Evolutionary conservation across 2,888 invertebrate species (phyloP), one percentile per base, ranked within the genome.

Genomic region (Eupithecia exiguata): DNA sequence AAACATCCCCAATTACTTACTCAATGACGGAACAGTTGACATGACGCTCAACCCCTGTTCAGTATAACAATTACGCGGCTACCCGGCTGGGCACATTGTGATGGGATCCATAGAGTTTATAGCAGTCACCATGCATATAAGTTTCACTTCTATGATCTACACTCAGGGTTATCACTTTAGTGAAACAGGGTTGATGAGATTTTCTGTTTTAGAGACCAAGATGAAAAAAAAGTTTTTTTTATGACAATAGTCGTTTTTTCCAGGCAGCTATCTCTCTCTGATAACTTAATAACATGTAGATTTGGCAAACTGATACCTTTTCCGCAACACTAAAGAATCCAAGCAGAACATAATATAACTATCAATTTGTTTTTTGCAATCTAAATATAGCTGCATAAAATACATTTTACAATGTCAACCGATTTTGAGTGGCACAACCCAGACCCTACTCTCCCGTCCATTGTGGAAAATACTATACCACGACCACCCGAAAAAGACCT

Each of bases 21-120:
- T 90, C 89, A 91, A 84, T 89, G 92, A 88, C 87, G 86, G 87
- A 89, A 89, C 91, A 92, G 92, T 93, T 93, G 94, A 93, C 94
- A 92, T 91, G 89, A 85, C 88, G 91, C 89, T 90, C 91, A 92
- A 91, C 94, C 94, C 94, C 91, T 89, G 90, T 92, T 91, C 91
- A 91, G 90, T 91, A 90, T 93, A 93, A 94, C 94, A 93, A 94
- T 94, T 92, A 93, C 92, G 89, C 90, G 89, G 75, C 73, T 72
- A 69, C 76, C 76, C 76, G 71, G 88, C 91, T 89, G 87, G 89
- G 90, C 89, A 91, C 92, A 93, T 94, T 93, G 93, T 93, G 91
- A 87, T 87, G 85, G 89, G 49, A 70, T 43, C 68, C 66, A 65
- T 36, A 66, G 66, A 66, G 21, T 12, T 12, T 12, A n/a, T 40